Conservation (phyloP, 2,113 vertebrate genomes). For the Rhagologus leucostigma region DNA sequence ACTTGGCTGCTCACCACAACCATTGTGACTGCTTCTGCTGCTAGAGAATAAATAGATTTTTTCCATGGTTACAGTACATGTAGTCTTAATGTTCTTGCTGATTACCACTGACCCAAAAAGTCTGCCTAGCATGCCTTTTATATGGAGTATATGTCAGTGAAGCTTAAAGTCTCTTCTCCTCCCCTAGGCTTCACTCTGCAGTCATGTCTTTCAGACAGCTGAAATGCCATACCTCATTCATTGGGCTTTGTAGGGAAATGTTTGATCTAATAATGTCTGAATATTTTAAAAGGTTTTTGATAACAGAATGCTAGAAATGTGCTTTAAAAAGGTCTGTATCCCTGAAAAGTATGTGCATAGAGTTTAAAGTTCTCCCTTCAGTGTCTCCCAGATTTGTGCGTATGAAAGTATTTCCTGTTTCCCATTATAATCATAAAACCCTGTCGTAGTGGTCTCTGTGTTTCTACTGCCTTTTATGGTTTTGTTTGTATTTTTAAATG, state of each 20-base stretch:
- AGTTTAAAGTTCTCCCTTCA: neutral
- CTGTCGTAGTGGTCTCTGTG: neutral
- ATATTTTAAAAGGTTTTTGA: constrained; percentile 53
- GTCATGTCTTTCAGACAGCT: constrained; percentile 53
- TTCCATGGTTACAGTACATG: constrained; percentile 33
- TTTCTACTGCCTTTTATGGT: neutral
- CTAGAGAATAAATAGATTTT: constrained; percentile 29
- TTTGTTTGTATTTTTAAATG: constrained; percentile 3
- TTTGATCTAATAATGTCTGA: constrained; percentile 61
- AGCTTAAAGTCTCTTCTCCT: constrained; percentile 65
- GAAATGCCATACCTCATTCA: constrained; percentile 55
- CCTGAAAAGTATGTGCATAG: neutral
- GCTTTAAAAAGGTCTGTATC: constrained; percentile 11
- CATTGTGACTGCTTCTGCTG: constrained; percentile 36
- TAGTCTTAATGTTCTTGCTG: constrained; percentile 58
- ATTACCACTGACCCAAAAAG: constrained; percentile 69
- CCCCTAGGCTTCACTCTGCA: constrained; percentile 56
- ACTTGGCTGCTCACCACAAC: constrained; percentile 1
- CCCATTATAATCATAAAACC: neutral
- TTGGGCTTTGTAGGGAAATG: constrained; percentile 26
- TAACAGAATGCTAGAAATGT: constrained; percentile 5
- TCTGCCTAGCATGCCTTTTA: constrained; percentile 58
- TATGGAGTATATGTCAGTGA: constrained; percentile 50
- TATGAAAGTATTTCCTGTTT: neutral
- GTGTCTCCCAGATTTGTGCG: neutral